A percentile compares a stretch with the other conserved stretches of the same genome.
Conservation (phyloP, 2,113 vertebrate genomes). For the Triplophysa siluroides region DNA sequence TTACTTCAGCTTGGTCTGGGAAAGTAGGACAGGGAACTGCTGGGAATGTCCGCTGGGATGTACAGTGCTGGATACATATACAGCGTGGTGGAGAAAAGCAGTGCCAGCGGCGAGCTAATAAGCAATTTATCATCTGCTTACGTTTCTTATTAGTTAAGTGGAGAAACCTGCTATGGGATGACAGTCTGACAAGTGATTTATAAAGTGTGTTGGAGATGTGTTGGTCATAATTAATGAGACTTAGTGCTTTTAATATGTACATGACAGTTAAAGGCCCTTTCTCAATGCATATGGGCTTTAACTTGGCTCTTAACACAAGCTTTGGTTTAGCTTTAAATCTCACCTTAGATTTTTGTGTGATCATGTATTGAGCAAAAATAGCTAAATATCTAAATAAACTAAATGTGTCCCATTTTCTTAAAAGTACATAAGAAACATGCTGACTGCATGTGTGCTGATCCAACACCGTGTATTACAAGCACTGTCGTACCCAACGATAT, state of each 20-base stretch:
- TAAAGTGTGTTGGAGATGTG: background rate
- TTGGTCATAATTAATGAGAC: background rate
- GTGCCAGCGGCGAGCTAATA: background rate
- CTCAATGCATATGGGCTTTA: too few relatives aligned
- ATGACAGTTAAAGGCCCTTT: too few relatives aligned
- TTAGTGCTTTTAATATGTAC: background rate
- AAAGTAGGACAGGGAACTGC: conserved; percentile 33
- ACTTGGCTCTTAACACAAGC: too few relatives aligned
- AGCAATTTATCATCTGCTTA: background rate
- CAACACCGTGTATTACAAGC: too few relatives aligned
- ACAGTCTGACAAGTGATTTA: background rate
- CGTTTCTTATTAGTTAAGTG: background rate
- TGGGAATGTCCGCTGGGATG: conserved; percentile 11
- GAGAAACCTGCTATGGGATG: background rate
- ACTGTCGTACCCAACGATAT: too few relatives aligned
- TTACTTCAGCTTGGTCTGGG: background rate
- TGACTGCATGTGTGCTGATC: too few relatives aligned
- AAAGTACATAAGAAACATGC: too few relatives aligned
- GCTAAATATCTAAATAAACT: too few relatives aligned
- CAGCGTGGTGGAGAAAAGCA: background rate
- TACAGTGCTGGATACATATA: background rate
- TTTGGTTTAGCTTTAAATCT: too few relatives aligned
- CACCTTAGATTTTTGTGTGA: too few relatives aligned
- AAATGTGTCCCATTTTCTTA: too few relatives aligned
- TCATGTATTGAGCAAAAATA: too few relatives aligned